Evolutionary conservation across 2,113 vertebrate genomes (phyloP).

Genomic region (Scartelaos histophorus): DNA sequence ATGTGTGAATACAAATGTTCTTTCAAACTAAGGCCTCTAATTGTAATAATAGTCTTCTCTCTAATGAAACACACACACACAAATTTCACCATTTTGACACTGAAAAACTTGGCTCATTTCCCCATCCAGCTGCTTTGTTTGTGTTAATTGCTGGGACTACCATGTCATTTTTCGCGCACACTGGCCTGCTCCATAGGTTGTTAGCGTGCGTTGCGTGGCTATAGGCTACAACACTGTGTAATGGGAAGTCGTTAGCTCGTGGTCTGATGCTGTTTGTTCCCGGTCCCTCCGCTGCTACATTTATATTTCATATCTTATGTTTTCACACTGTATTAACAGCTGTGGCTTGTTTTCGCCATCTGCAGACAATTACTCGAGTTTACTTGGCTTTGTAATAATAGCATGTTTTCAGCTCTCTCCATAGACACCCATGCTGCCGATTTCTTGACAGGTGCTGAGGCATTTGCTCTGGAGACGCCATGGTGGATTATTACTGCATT

Average conservation of each 20-base stretch:
- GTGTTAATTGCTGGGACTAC: slow-evolving; percentile 46
- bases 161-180: slow-evolving; percentile 39
- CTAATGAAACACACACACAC: not conserved
- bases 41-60: not conserved
- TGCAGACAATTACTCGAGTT: slow-evolving; percentile 79
- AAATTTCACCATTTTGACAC: slow-evolving; percentile 7
- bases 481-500: slow-evolving; percentile 79
- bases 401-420: slow-evolving; percentile 76
- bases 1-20: not conserved
- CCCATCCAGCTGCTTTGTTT: slow-evolving; percentile 37
- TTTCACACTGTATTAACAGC: slow-evolving; percentile 79
- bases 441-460: slow-evolving; percentile 78
- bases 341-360: slow-evolving; percentile 80
- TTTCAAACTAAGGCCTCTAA: not conserved
- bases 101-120: slow-evolving; percentile 20
- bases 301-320: slow-evolving; percentile 80
- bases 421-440: slow-evolving; percentile 69
- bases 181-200: slow-evolving; percentile 40
- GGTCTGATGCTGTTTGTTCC: slow-evolving; percentile 70
- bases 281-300: slow-evolving; percentile 71
- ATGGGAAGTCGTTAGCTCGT: slow-evolving; percentile 71
- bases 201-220: slow-evolving; percentile 49
- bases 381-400: slow-evolving; percentile 81
- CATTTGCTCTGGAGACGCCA: slow-evolving; percentile 75
- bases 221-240: slow-evolving; percentile 64